Base-by-base conservation (phyloP, 2,797 vertebrate species). In the Macropodus opercularis region DNA sequence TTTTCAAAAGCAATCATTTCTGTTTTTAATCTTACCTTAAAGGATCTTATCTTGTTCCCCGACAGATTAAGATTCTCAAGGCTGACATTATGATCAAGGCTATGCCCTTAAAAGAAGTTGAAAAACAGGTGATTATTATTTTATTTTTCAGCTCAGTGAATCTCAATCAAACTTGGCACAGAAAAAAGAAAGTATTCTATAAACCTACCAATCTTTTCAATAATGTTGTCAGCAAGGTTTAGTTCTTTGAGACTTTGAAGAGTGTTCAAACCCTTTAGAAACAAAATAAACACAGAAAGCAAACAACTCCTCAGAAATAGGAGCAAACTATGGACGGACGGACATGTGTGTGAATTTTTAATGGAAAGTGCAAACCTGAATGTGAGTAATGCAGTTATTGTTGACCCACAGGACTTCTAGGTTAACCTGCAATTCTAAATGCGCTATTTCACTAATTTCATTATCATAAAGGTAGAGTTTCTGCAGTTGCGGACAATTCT, bases 31-130 rank as follows among this genome's bases (percentile, higher is more conserved):
- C 64, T 81, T 70, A 96, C 94, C 94, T 95, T 96, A 84, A 96
- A 95, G 53, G 93, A 96, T 74, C 67, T 87, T 81, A 97, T 93
- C 83, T 88, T 93, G 85, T 97, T 97, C 15, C 94, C 95, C 12
- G 95, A 96, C 22, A 98, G 90, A 86, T 96, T 96, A 71, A 97
- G 85, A 87, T 70, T 90, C 82, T 95, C 91, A 70, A 97, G 84
- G 72, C 77, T 86, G 67, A 84, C 70, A 81, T 94, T 96, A 50
- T 70, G 77, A 80, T 95, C 92, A 81, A 97, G 92, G 81, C 86
- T 83, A 41, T 84, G 72, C 26, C 90, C 91, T 93, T 57, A 36
- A 69, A 63, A 72, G 24, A 29, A 71, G 23, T 59, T 54, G 34
- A 22, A 68, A 59, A 75, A 27, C 17, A 49, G 44, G 60, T 48